phyloP scores from a whole-genome alignment of 2,113 vertebrate genomes.

The Oostethus manadensis region DNA sequence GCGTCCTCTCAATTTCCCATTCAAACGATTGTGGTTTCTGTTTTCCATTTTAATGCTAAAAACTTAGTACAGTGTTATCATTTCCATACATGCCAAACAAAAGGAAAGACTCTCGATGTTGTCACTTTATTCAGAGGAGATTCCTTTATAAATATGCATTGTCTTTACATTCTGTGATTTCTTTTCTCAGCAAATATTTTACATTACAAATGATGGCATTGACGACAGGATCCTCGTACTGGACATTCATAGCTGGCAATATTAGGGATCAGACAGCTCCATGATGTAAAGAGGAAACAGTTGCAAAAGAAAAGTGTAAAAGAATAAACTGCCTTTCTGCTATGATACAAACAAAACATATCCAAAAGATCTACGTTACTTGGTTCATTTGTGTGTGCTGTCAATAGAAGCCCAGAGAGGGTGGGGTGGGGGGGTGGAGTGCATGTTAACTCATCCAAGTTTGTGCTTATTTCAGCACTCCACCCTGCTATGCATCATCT shows the following conservation, averaged over 20 bases:
- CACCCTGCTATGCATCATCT: slow-evolving; percentile 5
- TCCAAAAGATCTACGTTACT: slow-evolving; percentile 47
- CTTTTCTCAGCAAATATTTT: slow-evolving; percentile 80
- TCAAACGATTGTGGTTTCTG: neutral
- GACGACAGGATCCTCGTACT: slow-evolving; percentile 80
- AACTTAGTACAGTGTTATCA: neutral
- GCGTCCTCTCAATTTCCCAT: too few relatives aligned
- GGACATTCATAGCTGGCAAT: slow-evolving; percentile 73
- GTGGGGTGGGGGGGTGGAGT: slow-evolving; percentile 58
- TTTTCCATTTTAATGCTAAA: neutral
- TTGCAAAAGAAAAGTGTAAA: slow-evolving; percentile 58
- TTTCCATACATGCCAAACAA: neutral
- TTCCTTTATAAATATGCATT: slow-evolving; percentile 69
- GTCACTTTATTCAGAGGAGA: slow-evolving; percentile 60
- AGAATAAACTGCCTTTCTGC: slow-evolving; percentile 65
- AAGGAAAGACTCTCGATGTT: slow-evolving; percentile 15
- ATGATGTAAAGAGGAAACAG: slow-evolving; percentile 46
- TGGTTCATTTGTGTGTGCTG: slow-evolving; percentile 37
- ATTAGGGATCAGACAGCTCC: slow-evolving; percentile 73
- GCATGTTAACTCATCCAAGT: slow-evolving; percentile 55
- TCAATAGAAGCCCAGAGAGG: slow-evolving; percentile 12
- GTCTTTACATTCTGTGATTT: slow-evolving; percentile 75
- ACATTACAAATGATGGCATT: slow-evolving; percentile 94
- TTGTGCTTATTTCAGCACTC: slow-evolving; percentile 44
- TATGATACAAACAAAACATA: slow-evolving; percentile 55